These are phyloP conservation scores for Aphis gossypii DNA, from an alignment of 1,140 invertebrate genomes.

Conservation along the genomic window DNA sequence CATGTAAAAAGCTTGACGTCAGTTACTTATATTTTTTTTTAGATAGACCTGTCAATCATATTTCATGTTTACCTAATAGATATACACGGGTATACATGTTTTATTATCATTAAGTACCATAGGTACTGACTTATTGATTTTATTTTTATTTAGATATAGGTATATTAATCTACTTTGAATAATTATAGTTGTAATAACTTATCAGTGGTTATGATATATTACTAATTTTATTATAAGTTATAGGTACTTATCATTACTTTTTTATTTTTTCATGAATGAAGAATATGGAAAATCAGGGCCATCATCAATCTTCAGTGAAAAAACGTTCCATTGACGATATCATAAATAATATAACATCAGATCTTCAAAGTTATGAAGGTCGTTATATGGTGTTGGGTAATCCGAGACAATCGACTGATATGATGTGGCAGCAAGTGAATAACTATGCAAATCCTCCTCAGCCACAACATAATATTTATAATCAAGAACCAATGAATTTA, in stretches of 20 bases:
- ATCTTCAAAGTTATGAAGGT: slow-evolving; percentile 68
- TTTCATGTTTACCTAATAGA: background rate
- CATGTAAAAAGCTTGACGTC: background rate
- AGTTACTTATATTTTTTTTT: background rate
- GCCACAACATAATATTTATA: slow-evolving; percentile 53
- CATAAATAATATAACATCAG: slow-evolving; percentile 71
- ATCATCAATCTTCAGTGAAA: slow-evolving; percentile 58
- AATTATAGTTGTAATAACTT: background rate
- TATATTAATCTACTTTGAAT: background rate
- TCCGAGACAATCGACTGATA: slow-evolving; percentile 63
- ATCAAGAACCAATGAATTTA: slow-evolving; percentile 45
- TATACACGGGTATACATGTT: background rate
- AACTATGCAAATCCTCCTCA: slow-evolving; percentile 52
- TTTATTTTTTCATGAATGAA: slow-evolving; percentile 25
- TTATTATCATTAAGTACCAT: background rate
- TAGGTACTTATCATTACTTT: background rate
- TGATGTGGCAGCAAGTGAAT: slow-evolving; percentile 58
- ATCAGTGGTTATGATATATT: background rate
- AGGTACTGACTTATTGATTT: background rate
- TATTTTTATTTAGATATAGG: background rate
- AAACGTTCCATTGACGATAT: slow-evolving; percentile 70
- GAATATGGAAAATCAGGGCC: slow-evolving; percentile 36
- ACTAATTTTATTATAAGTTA: background rate
- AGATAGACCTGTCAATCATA: background rate
- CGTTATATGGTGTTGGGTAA: slow-evolving; percentile 70